Evolutionary conservation across 2,888 invertebrate species (phyloP).

Genomic region (Antheraea assamensis): DNA sequence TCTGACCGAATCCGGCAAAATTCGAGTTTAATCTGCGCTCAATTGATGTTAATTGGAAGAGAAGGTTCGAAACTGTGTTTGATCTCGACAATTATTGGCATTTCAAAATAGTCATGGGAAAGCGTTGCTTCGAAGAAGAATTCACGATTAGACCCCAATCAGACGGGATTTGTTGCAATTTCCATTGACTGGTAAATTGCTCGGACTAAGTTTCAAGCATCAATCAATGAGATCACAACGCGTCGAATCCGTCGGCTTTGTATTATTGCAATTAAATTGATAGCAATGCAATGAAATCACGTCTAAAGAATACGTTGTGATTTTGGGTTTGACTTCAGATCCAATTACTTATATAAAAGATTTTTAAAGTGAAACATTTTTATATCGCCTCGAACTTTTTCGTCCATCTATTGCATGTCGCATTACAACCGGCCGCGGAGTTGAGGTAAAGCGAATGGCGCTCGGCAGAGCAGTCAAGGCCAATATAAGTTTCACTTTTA

Average conservation of each 20-base stretch:
- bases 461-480: no score
- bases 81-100: slow-evolving; percentile 54
- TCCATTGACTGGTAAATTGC: slow-evolving; percentile 80
- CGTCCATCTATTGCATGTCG: no score
- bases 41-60: slow-evolving; percentile 73
- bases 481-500: no score
- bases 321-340: not conserved
- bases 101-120: slow-evolving; percentile 77
- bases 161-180: slow-evolving; percentile 73
- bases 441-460: no score
- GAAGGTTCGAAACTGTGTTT: slow-evolving; percentile 48
- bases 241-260: slow-evolving; percentile 49
- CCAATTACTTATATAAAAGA: not conserved
- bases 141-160: slow-evolving; percentile 73
- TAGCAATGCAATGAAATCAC: not conserved
- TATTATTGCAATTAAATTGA: slow-evolving; percentile 30
- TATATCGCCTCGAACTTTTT: no score
- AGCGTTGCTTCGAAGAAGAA: slow-evolving; percentile 55
- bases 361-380: no score
- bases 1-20: slow-evolving; percentile 44
- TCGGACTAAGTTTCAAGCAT: slow-evolving; percentile 60
- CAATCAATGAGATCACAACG: slow-evolving; percentile 50
- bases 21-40: slow-evolving; percentile 62
- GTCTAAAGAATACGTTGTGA: not conserved
- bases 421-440: no score